Evolutionary conservation across 1,140 invertebrate genomes (phyloP), one percentile per base, ranked within the genome.

Genomic region (Trichogramma pretiosum): DNA sequence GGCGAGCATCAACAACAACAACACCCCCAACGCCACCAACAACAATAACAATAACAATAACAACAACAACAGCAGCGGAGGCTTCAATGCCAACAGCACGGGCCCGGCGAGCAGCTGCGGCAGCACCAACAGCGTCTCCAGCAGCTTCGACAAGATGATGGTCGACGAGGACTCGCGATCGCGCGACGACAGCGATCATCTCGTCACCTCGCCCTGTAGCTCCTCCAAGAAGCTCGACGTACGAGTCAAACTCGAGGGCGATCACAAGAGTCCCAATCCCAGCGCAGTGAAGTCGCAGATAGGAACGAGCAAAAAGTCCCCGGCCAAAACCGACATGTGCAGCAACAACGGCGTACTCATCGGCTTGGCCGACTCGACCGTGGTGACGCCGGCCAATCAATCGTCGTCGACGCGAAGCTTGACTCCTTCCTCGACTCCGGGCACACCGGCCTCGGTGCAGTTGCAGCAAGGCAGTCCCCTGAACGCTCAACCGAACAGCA

Each of bases 11-110:
- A 84, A 84, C 62, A 87, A 86, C 60, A 83, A 82, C 56, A 86
- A 87, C 56, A 83, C 83, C 18, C 80, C 82, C 2, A 81, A 80
- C 61, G 79, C 83, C 21, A 84, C 81, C 4, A 85, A 86, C 59
- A 85, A 86, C 61, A 84, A 85, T 61, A 86, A 85, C 53, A 81
- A 79, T 13, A 79, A 78, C 62, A 77, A 81, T 34, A 83, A 79
- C 17, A 83, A 84, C 57, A 84, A 84, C 57, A 85, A 83, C 60
- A 60, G 56, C 38, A 72, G 61, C 35, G 54, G 64, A 5, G 69
- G 69, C 22, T 83, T 81, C 61, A 83, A 76, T 52, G 77, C 73
- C 43, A 81, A 78, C 50, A 85, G 80, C 59, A 84, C 83, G 54
- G 81, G 81, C 3, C n/a, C n/a, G n/a, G 81, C 80, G 7, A 86